Evolutionary conservation across 30 jellyfish, hydroid and myxozoan species (phyloP), one percentile per base, ranked within the genome.

Genomic region (Aurelia sp.): DNA sequence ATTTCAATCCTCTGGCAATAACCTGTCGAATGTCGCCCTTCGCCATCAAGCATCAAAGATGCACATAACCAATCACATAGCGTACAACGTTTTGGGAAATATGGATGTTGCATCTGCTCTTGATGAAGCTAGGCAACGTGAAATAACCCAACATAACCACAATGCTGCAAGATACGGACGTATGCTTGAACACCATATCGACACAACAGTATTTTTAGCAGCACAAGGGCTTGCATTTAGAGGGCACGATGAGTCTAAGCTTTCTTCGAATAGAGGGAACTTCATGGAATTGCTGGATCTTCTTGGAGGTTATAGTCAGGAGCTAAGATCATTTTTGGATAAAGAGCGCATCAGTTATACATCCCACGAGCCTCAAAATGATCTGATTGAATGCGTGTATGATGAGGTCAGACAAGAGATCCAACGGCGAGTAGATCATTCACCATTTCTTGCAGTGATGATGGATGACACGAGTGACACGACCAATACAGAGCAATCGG

Each of bases 351-450:
- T n/a, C n/a, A n/a, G n/a, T 18, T 78, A 78, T 52, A 78, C 89
- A 19, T 59, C 89, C n/a, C 89, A 78, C 35, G 89, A 78, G 59
- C 81, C 79, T 62, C 89, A 78, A 16, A 74, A 74, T 53, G 89
- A 78, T 27, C 44, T 78, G 51, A 65, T 78, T 78, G 79, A 78
- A 40, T 61, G 89, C 44, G 44, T 78, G 17, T 60, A 78, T 48
- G 81, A 78, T 51, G 86, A 74, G 30, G 74, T 74, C 37, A 35
- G 4, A 35, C 44, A 35, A 4, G 44, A n/a, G n/a, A n/a, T n/a
- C n/a, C n/a, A n/a, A n/a, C n/a, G n/a, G n/a, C n/a, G n/a, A n/a
- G n/a, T n/a, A n/a, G n/a, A n/a, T n/a, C n/a, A n/a, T n/a, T n/a
- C n/a, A n/a, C n/a, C n/a, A n/a, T n/a, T n/a, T n/a, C n/a, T n/a